phyloP scores from a whole-genome alignment of 2,888 invertebrate species.

The Eupithecia dodoneata region DNA sequence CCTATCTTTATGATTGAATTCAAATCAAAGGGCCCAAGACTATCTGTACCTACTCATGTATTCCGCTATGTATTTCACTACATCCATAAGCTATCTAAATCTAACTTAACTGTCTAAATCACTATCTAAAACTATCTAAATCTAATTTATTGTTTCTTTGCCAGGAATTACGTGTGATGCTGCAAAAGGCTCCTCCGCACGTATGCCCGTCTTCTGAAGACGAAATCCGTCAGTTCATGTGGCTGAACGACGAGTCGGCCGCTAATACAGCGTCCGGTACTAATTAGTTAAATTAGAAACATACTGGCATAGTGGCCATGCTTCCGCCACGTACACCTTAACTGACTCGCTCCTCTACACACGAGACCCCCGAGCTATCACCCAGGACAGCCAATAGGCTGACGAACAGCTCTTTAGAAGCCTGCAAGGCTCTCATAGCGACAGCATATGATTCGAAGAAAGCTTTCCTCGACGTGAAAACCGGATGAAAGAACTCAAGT shows the following conservation, averaged over 20 bases:
- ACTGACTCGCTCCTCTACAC: too few relatives aligned
- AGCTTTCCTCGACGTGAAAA: too few relatives aligned
- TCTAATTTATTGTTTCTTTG: not conserved
- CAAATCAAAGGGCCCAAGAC: not conserved
- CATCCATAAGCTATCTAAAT: not conserved
- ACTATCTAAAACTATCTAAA: not conserved
- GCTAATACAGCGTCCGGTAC: slow-evolving; percentile 11
- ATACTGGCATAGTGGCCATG: not conserved
- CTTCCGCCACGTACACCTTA: too few relatives aligned
- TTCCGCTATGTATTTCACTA: not conserved
- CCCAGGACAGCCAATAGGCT: too few relatives aligned
- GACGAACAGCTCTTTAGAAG: too few relatives aligned
- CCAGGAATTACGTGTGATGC: slow-evolving; percentile 69
- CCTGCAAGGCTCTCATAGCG: too few relatives aligned
- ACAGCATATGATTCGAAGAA: too few relatives aligned
- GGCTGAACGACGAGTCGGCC: slow-evolving; percentile 74
- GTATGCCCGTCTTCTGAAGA: slow-evolving; percentile 88
- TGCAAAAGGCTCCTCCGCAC: slow-evolving; percentile 84
- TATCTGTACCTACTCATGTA: not conserved
- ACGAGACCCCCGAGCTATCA: too few relatives aligned
- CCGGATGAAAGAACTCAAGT: too few relatives aligned
- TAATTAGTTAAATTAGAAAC: not conserved
- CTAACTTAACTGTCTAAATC: not conserved
- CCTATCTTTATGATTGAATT: not conserved
- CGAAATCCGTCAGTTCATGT: slow-evolving; percentile 86